Evolutionary conservation across 2,113 vertebrate genomes (phyloP).

Genomic region (Aramus guarauna): DNA sequence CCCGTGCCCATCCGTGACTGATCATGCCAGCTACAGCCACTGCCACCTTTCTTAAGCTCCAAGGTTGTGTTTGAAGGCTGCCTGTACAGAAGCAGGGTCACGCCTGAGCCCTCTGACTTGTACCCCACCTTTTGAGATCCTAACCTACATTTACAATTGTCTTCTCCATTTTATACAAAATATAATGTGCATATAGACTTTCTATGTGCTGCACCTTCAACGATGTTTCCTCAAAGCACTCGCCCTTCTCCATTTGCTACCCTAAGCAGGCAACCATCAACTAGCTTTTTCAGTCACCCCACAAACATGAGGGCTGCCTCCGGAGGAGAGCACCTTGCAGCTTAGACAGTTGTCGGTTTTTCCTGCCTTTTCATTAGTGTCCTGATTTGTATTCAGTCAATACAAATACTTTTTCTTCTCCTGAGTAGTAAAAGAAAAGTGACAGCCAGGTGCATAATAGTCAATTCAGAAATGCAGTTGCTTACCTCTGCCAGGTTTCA

Average conservation of each 20-base stretch:
- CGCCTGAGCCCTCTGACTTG: neutral
- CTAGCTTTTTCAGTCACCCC: neutral
- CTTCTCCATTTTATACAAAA: neutral
- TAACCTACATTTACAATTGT: neutral
- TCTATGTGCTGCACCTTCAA: neutral
- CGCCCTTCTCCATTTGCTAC: neutral
- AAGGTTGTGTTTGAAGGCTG: neutral
- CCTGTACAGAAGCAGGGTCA: neutral
- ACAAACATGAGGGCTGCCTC: neutral
- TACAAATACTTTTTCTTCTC: neutral
- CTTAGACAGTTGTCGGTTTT: neutral
- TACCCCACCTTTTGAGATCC: neutral
- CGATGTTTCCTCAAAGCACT: neutral
- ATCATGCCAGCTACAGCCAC: neutral
- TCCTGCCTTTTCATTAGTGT: neutral
- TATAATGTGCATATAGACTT: neutral
- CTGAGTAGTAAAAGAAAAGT: neutral
- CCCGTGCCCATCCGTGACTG: neutral
- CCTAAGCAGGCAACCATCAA: neutral
- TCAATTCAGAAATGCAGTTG: neutral
- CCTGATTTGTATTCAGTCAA: neutral
- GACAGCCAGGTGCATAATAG: neutral
- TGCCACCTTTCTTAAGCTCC: neutral
- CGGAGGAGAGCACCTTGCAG: neutral
- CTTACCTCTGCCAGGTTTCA: neutral